Base-by-base conservation (phyloP, 2,888 invertebrate genomes). In the Tiliacea citrago region DNA sequence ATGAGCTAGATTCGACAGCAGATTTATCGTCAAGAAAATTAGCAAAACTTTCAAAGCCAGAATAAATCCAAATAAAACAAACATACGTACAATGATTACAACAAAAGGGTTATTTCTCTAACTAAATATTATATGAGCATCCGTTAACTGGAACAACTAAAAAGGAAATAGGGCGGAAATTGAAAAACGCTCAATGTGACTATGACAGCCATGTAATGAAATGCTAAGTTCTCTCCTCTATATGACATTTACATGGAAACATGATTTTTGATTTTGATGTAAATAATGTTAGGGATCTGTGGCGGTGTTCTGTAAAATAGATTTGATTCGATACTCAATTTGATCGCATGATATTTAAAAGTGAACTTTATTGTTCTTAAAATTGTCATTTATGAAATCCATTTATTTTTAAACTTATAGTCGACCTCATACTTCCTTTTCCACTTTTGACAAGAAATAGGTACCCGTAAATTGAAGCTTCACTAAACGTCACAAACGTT, bases 111-210 rank as follows among this genome's bases (percentile, higher is more conserved):
- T 29, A 57, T 55, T 60, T 60, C n/a, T 24, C 53, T 58, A 51
- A 65, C 24, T 65, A n/a, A n/a, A n/a, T n/a, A n/a, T n/a, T n/a
- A 60, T 13, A 13, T 21, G 49, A 18, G 18, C 12, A 12, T 18
- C 29, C 47, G 29, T 57, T 51, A n/a, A 35, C 45, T 61, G 45
- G 71, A 81, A 87, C 82, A 82, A 88, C 66, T 66, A 71, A 29
- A n/a, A 35, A 57, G 87, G 87, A 87, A 88, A 87, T 88, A 60
- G 60, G 60, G 55, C 65, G 87, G 87, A 87, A 87, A 87, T 87
- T 87, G 87, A 83, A 87, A 86, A 87, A 79, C 76, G 77, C 35
- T 84, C 87, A 77, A 86, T 77, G 71, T 55, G 60, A 63, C 62
- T 61, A 57, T 81, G 82, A 86, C 88, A 81, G 87, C 16, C 71